Base-by-base conservation (phyloP, 2,888 invertebrate genomes). In the Alentia gelatinosa region DNA sequence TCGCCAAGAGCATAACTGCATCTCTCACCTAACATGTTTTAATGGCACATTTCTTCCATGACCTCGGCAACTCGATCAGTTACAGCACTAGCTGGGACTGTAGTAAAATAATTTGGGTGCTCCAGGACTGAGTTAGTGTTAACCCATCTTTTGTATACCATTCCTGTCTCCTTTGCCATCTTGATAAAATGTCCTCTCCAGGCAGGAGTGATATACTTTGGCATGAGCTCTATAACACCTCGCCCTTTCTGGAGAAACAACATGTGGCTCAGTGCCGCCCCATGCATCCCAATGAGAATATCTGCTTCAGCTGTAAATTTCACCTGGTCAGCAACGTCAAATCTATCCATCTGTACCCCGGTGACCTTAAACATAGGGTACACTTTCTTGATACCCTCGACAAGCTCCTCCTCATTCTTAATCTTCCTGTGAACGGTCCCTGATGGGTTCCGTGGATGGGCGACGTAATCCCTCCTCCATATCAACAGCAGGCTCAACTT, bases 231-330 rank as follows among this genome's bases (percentile, higher is more conserved):
- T 23, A 96, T 92, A 0, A 96, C 92, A 0, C 94, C 95, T 0
- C 94, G 93, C 75, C 94, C 93, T 30, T 92, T 91, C 0, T 95
- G 95, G 23, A 96, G 92, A 90, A 96, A 95, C 4, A 95, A 89
- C 0, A 95, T 93, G 89, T 95, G 94, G 1, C 95, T 94, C 37
- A 96, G 92, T 0, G 95, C 96, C 4, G 96, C 96, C 3, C 96
- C 96, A 74, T 96, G 96, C 95, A 96, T 95, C 0, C 96, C 96
- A 1, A 96, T 93, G 30, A 96, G 92, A 84, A 96, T 94, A 92
- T 96, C 96, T 0, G 95, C 94, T 19, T 93, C 91, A 0, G 94
- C 63, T 4, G 95, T 93, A 0, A 93, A 33, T 56, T 93, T 56
- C 39, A 96, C 92, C 93, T 96, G 96, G 23, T 94, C 89, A 12